Conservation (phyloP, 2,888 invertebrate genomes). For the Oegoconia quadripuncta region DNA sequence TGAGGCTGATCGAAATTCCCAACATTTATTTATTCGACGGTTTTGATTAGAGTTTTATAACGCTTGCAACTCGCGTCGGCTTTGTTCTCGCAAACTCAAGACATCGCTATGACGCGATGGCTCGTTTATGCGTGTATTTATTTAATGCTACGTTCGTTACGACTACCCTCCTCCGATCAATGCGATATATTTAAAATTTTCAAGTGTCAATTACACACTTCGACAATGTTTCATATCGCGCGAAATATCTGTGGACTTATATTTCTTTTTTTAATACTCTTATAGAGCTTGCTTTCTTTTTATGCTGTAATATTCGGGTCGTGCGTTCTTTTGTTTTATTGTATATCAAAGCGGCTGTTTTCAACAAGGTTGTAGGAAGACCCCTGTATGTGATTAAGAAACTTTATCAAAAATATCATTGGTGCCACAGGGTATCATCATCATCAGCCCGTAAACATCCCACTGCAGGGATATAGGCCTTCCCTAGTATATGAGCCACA, state of each 20-base stretch:
- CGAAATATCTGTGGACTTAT: constrained; percentile 7
- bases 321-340: too few relatives aligned
- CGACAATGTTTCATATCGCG: constrained; percentile 2
- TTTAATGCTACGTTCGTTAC: constrained; percentile 47
- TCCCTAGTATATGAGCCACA: too few relatives aligned
- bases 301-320: too few relatives aligned
- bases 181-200: not conserved
- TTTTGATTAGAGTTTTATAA: constrained; percentile 8
- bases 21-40: not conserved
- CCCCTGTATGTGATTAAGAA: too few relatives aligned
- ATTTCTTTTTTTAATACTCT: constrained; percentile 12
- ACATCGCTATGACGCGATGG: constrained; percentile 22
- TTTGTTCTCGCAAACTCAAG: constrained; percentile 20
- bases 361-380: too few relatives aligned
- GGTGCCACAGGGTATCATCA: too few relatives aligned
- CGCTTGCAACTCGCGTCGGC: constrained; percentile 27
- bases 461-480: too few relatives aligned
- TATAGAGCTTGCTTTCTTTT: too few relatives aligned
- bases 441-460: too few relatives aligned
- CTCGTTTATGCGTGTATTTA: constrained; percentile 41
- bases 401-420: too few relatives aligned
- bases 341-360: too few relatives aligned
- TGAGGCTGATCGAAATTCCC: too few relatives aligned
- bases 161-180: constrained; percentile 35
- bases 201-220: constrained; percentile 2